Evolutionary conservation across 2,888 invertebrate species (phyloP).

Genomic region (Arrhopalites spinosus): DNA sequence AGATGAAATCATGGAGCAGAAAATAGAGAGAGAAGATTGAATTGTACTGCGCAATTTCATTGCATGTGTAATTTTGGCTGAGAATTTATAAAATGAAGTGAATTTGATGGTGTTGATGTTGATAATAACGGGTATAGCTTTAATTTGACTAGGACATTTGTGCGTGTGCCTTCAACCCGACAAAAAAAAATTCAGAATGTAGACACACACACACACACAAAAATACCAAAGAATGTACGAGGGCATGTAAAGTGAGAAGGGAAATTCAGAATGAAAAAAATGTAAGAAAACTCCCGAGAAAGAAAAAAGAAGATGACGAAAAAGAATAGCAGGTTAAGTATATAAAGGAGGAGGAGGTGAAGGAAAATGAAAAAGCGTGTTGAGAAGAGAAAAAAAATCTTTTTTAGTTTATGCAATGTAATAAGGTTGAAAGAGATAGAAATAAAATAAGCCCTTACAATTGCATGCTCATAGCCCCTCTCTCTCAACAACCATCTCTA

Average conservation of each 20-base stretch:
- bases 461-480: slow-evolving; percentile 14
- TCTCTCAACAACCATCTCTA: no score
- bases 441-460: slow-evolving; percentile 23
- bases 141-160: no score
- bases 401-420: not conserved
- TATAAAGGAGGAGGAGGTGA: not conserved
- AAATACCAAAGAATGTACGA: not conserved
- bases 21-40: no score
- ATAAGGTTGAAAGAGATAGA: not conserved
- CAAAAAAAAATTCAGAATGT: no score
- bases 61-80: no score
- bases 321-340: not conserved
- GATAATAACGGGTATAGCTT: no score
- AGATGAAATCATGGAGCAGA: no score
- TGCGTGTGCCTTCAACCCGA: no score
- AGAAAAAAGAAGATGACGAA: not conserved
- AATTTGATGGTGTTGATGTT: no score
- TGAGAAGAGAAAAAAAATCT: not conserved
- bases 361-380: not conserved
- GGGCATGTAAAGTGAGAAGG: not conserved
- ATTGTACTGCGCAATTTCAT: no score
- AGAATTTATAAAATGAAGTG: no score
- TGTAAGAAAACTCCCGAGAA: not conserved
- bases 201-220: no score
- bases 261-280: not conserved